These are phyloP conservation scores for Apostichopus parvimensis DNA, from an alignment of 35 echinoderm and acorn worm species.

Conservation along the genomic window DNA sequence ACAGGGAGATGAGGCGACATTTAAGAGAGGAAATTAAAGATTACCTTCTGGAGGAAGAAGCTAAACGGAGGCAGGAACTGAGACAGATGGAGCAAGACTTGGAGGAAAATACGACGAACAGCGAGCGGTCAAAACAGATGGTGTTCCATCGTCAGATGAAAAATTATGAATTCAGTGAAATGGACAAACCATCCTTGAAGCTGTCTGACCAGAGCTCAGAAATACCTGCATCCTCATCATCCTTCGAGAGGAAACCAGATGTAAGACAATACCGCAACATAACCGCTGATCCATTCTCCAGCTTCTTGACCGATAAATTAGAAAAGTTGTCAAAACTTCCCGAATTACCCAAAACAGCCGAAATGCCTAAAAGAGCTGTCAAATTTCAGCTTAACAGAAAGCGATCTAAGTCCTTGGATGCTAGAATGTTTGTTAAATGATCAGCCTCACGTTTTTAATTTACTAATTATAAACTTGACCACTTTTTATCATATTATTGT, in stretches of 20 bases:
- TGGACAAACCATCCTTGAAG: background rate
- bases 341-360: conserved; percentile 12
- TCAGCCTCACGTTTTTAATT: background rate
- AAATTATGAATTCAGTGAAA: conserved; percentile 30
- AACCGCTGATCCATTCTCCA: too few species aligned
- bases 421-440: background rate
- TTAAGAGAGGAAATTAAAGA: background rate
- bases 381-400: background rate
- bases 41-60: conserved; percentile 16
- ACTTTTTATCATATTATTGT: too few species aligned
- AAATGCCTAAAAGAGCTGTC: background rate
- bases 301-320: background rate
- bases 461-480: too few species aligned
- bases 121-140: background rate
- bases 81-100: conserved; percentile 7
- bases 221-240: background rate
- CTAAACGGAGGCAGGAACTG: conserved; percentile 6
- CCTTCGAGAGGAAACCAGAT: background rate
- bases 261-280: background rate
- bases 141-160: background rate
- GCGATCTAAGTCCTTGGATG: conserved; percentile 8
- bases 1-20: background rate
- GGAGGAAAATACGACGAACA: background rate
- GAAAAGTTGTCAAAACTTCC: background rate
- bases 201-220: background rate